Conservation (phyloP, 64 coral and sea anemone species). For the Dendronephthya gigantea region DNA sequence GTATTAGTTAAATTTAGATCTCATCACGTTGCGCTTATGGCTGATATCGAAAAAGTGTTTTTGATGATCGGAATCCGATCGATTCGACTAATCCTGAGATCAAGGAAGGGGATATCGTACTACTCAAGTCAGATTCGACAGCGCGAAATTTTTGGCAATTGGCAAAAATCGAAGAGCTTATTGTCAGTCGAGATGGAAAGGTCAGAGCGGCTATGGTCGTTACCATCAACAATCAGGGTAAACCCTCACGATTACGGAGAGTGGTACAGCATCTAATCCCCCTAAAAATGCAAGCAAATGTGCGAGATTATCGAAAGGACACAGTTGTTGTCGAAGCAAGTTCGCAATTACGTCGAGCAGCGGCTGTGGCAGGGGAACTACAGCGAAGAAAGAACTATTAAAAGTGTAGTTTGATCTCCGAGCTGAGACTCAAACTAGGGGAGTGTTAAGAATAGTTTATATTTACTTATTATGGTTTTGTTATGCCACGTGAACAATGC, state of each 20-base stretch:
- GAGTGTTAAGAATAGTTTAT: not conserved
- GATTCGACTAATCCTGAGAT: not conserved
- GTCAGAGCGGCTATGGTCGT: not conserved
- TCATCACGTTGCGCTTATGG: not conserved
- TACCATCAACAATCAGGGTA: not conserved
- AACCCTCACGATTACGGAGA: not conserved
- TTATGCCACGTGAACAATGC: too few relatives aligned
- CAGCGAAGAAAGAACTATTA: not conserved
- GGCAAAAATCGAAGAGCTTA: not conserved
- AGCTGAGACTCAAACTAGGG: slow-evolving; percentile 1
- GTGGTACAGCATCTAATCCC: slow-evolving; percentile 6
- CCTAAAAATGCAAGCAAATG: not conserved
- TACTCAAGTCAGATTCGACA: not conserved
- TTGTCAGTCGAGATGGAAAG: not conserved
- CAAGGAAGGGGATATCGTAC: not conserved
- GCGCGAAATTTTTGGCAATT: slow-evolving; percentile 5
- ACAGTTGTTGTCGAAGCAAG: not conserved
- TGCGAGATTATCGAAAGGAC: not conserved
- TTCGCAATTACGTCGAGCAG: not conserved
- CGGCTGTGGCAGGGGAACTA: not conserved
- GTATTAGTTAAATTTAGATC: not conserved
- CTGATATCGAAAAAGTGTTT: not conserved
- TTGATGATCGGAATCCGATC: too few relatives aligned
- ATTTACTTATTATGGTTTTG: too few relatives aligned
- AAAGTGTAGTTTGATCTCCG: not conserved